A percentile compares a stretch with the other conserved stretches of the same genome.
phyloP scores from a whole-genome alignment of 2,888 invertebrate species.

The Clostera curtula region DNA sequence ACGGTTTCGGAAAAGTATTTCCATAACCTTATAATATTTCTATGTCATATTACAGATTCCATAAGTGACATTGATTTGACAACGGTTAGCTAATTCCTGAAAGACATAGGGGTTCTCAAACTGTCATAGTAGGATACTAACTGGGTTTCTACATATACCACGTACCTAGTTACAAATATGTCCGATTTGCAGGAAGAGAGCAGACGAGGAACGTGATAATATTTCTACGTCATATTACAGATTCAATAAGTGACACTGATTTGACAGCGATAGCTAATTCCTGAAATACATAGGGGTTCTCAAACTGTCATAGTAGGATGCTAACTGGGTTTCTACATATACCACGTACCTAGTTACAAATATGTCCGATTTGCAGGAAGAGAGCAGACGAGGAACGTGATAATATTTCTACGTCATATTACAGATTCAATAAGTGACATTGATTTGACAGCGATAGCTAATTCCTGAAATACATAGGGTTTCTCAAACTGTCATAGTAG shows the following conservation, averaged over 20 bases:
- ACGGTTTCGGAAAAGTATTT: too few species aligned
- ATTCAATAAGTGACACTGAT: constrained; percentile 22
- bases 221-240: constrained; percentile 14
- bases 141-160: neutral
- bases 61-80: constrained; percentile 30
- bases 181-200: too few species aligned
- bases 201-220: constrained; percentile 12
- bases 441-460: constrained; percentile 31
- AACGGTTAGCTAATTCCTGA: constrained; percentile 25
- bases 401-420: constrained; percentile 16
- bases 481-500: constrained; percentile 1
- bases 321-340: neutral
- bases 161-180: too few species aligned
- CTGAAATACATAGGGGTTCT: constrained; percentile 6
- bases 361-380: too few species aligned
- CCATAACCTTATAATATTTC: constrained; percentile 14
- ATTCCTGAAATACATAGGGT: constrained; percentile 6
- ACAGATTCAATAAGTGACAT: constrained; percentile 16
- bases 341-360: neutral
- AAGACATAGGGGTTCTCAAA: constrained; percentile 4
- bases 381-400: too few species aligned
- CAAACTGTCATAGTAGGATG: neutral
- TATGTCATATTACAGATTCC: constrained; percentile 10
- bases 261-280: constrained; percentile 30
- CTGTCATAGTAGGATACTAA: neutral